Percentiles rank a stretch among this genome's conserved stretches.
These are phyloP conservation scores for Hydrolagus colliei DNA, from an alignment of 2,797 vertebrate species.

Conservation along the genomic window DNA sequence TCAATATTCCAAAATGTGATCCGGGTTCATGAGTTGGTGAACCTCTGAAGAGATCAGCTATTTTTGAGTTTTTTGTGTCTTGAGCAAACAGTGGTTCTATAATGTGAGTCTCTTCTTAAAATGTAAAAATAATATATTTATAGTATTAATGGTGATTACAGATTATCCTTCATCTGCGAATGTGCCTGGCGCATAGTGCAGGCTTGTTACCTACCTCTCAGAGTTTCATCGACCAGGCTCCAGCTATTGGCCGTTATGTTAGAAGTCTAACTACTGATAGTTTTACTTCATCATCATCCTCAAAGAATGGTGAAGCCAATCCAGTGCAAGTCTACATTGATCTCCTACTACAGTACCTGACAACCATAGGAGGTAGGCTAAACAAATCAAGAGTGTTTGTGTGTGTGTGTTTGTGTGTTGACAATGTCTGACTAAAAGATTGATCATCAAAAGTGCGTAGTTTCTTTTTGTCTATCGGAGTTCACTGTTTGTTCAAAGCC, in stretches of 20 bases:
- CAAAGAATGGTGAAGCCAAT: constrained; percentile 72
- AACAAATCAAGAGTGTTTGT: background rate
- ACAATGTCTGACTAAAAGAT: too few species aligned
- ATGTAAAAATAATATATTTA: background rate
- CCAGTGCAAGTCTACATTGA: constrained; percentile 84
- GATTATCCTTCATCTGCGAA: constrained; percentile 90
- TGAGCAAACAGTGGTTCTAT: too few species aligned
- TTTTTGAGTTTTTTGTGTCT: too few species aligned
- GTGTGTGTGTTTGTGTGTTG: background rate
- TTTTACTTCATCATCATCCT: constrained; percentile 40
- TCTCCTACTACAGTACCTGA: constrained; percentile 86
- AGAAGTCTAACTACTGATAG: constrained; percentile 68
- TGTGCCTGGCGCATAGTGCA: constrained; percentile 89
- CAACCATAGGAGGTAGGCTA: constrained; percentile 77
- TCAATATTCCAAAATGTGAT: too few species aligned
- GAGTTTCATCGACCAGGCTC: constrained; percentile 79
- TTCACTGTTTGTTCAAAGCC: background rate
- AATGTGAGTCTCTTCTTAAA: too few species aligned
- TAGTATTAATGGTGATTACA: constrained; percentile 43
- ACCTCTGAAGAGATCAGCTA: too few species aligned
- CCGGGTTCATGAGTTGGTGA: too few species aligned
- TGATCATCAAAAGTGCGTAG: background rate
- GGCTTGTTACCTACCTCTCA: constrained; percentile 73
- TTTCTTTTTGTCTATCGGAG: background rate
- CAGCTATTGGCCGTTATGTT: constrained; percentile 81